Base-by-base conservation (phyloP, 2,888 invertebrate species). In the Bugula neritina region DNA sequence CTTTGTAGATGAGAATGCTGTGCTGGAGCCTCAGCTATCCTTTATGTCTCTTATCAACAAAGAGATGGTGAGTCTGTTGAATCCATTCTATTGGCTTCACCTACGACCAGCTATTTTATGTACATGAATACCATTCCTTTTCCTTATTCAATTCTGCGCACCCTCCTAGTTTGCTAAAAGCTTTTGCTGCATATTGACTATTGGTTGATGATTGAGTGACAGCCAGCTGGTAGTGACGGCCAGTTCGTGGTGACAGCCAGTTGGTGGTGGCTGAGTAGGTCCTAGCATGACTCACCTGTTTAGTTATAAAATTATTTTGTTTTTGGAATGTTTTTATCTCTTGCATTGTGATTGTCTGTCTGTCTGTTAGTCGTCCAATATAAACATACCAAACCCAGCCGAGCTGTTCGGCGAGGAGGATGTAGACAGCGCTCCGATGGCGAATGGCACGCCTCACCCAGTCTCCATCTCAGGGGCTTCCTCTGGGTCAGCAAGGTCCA, bases 1-100 rank as follows among this genome's bases (percentile, higher is more conserved):
- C n/a, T n/a, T 70, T 70, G 43, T 70, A 70, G 70, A 43, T 29
- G 70, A 73, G 3, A 85, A 92, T 86, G 93, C 93, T 82, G 89
- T 93, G 77, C 92, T 93, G 71, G 90, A 92, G 54, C 94, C 94
- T 43, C 93, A 93, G 85, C 91, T 93, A 90, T 93, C 93, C 76
- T 93, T 93, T 85, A 85, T 92, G 82, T 92, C 93, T 81, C 94
- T 94, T 84, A 87, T 94, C 78, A 93, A 92, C 82, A 93, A 93
- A 23, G 74, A 76, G 52, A 35, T 70, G 70, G 70, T 70, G 31
- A 17, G 70, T 70, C 10, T 31, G 3, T 58, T n/a, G n/a, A n/a
- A n/a, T n/a, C n/a, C n/a, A n/a, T n/a, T n/a, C n/a, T n/a, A n/a
- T n/a, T n/a, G n/a, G n/a, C n/a, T n/a, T n/a, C n/a, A n/a, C n/a